Evolutionary conservation across 2,797 vertebrate genomes (phyloP).

Genomic region (Distichodus sexfasciatus): DNA sequence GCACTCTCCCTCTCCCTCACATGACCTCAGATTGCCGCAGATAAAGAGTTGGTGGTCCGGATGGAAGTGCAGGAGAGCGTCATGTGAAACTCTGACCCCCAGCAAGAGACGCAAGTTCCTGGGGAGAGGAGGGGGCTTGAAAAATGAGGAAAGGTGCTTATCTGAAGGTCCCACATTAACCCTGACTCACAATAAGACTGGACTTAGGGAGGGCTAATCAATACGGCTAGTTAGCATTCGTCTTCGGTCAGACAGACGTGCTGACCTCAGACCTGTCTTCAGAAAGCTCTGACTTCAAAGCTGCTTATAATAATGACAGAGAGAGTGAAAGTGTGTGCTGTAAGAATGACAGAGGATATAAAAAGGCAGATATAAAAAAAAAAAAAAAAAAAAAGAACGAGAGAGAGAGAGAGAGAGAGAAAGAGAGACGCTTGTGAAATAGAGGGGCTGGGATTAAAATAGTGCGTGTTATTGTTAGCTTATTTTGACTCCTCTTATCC

Average conservation of each 20-base stretch:
- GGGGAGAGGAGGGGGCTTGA: conserved; percentile 45
- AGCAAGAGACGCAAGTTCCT: conserved; percentile 37
- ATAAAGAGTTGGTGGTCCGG: conserved; percentile 60
- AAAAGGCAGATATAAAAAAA: background rate
- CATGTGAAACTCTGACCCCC: conserved; percentile 44
- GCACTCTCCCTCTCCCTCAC: conserved; percentile 56
- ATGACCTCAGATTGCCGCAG: conserved; percentile 55
- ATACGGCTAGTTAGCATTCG: conserved; percentile 45
- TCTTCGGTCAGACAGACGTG: background rate
- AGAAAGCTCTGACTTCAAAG: conserved; percentile 71
- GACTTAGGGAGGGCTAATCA: conserved; percentile 45
- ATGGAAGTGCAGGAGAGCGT: conserved; percentile 5
- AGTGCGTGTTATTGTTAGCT: conserved; percentile 57
- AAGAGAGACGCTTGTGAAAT: conserved; percentile 71
- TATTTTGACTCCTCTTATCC: conserved; percentile 54
- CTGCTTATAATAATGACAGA: conserved; percentile 73
- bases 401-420: conserved; percentile 8
- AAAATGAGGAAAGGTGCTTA: conserved; percentile 53
- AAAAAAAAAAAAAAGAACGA: background rate
- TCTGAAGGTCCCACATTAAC: conserved; percentile 38
- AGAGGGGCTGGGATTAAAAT: conserved; percentile 71
- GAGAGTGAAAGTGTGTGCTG: background rate
- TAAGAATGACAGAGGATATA: conserved; percentile 10
- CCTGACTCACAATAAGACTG: conserved; percentile 23
- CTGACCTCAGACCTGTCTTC: conserved; percentile 57